Evolutionary conservation across 1,140 invertebrate genomes (phyloP), one percentile per base, ranked within the genome.

Genomic region (Ganaspis sp.): DNA sequence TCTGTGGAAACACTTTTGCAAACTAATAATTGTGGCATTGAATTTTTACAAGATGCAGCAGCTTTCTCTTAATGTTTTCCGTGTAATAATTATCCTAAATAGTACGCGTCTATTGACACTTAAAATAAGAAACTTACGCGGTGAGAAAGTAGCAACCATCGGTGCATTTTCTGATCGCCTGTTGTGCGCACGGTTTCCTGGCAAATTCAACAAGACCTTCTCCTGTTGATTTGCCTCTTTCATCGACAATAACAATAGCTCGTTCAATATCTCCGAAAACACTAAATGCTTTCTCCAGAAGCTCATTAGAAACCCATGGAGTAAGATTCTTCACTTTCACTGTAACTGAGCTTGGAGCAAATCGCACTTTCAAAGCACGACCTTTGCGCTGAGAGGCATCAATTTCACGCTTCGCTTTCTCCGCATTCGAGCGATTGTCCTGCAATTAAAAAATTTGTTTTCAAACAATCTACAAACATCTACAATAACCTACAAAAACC

Each of bases 181-280:
- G 92, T 74, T 95, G 92, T 1, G 98, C 98, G 78, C 94, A 95
- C 19, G 95, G 95, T 92, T 99, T 99, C 73, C 97, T 93, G 1
- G 96, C 94, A 92, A 97, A 99, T 90, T 99, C 99, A 11, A 99
- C 96, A 72, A 99, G 95, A 11, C 98, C 99, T 92, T 99, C 98
- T 12, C 98, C 97, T 17, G 95, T 95, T 9, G 97, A 95, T 89
- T 98, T 97, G 69, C 98, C 98, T 86, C 98, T 94, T 80, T 99
- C 99, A 92, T 99, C 99, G 40, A 98, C 97, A 83, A 96, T 95
- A 0, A 99, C 97, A 82, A 98, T 94, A 4, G 98, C 98, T 74
- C 98, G 93, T 91, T 99, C 99, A 86, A 97, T 93, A 92, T 98
- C 97, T n/a, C 98, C 98, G 92, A 99, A 99, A 72, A 98, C 95